phyloP scores from a whole-genome alignment of 2,888 invertebrate genomes.

The Deilephila elpenor region DNA sequence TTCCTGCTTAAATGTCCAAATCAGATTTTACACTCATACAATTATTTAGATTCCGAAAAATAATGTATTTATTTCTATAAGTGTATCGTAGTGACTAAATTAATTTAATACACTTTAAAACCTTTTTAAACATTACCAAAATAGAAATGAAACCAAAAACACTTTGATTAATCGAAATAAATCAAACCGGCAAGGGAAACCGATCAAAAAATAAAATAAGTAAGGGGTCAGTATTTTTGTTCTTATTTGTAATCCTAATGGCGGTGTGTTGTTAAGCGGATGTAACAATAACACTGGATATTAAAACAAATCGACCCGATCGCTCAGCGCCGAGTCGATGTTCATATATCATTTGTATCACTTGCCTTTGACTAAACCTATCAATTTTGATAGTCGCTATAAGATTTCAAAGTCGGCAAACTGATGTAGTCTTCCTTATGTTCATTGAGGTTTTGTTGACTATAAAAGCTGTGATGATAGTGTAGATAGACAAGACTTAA shows the following conservation, averaged over 20 bases:
- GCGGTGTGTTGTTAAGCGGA: conserved; percentile 14
- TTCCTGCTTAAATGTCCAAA: too few species aligned
- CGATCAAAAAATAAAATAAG: neutral
- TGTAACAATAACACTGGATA: conserved; percentile 23
- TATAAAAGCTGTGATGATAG: too few species aligned
- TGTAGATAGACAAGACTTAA: too few species aligned
- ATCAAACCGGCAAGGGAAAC: neutral
- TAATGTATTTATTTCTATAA: too few species aligned
- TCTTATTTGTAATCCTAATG: conserved; percentile 22
- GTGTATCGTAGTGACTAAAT: too few species aligned
- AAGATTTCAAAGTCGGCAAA: conserved; percentile 33
- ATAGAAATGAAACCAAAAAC: too few species aligned
- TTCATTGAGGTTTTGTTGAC: too few species aligned
- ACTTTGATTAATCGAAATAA: neutral
- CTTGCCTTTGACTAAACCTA: conserved; percentile 28
- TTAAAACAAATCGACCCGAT: conserved; percentile 21
- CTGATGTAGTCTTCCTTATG: too few species aligned
- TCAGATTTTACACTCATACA: too few species aligned
- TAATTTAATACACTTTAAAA: too few species aligned
- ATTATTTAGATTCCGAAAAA: too few species aligned
- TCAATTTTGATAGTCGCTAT: conserved; percentile 23
- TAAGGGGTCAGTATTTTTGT: neutral
- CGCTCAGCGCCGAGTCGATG: neutral
- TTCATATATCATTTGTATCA: conserved; percentile 10
- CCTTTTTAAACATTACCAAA: too few species aligned